These are phyloP conservation scores for Rhopalosiphum maidis DNA, from an alignment of 1,140 invertebrate genomes.

Conservation along the genomic window DNA sequence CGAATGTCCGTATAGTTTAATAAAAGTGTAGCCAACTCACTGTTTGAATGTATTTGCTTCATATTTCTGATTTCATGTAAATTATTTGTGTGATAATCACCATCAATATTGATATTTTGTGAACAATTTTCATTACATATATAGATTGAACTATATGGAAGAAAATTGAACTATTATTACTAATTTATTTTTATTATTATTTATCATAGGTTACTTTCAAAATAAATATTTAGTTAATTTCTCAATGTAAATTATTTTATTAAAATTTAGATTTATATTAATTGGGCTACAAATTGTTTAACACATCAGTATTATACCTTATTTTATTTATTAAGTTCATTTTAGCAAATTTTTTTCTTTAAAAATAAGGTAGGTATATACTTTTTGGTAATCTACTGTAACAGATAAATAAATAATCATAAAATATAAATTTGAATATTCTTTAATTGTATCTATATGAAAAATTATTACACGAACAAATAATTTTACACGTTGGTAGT, in stretches of 20 bases:
- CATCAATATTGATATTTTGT: not conserved
- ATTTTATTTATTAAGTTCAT: not conserved
- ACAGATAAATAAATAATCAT: not conserved
- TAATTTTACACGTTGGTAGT: not conserved
- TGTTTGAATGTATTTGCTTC: not conserved
- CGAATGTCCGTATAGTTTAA: not conserved
- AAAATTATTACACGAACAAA: not conserved
- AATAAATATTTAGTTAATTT: not conserved
- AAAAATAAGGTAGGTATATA: not conserved
- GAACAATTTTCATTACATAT: not conserved
- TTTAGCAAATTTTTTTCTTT: not conserved
- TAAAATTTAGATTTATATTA: not conserved
- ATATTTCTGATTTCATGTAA: not conserved
- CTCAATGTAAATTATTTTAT: not conserved
- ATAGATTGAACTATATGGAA: too few relatives aligned
- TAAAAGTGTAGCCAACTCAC: not conserved
- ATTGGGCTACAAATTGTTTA: not conserved
- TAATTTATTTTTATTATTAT: not conserved
- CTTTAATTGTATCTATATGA: not conserved
- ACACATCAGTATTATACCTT: not conserved
- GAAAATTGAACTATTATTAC: not conserved
- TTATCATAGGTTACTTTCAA: not conserved
- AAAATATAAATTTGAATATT: not conserved
- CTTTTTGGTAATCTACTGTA: not conserved
- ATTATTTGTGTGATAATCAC: not conserved